phyloP scores from a whole-genome alignment of 2,888 invertebrate species.

The Drosophila affinis region DNA sequence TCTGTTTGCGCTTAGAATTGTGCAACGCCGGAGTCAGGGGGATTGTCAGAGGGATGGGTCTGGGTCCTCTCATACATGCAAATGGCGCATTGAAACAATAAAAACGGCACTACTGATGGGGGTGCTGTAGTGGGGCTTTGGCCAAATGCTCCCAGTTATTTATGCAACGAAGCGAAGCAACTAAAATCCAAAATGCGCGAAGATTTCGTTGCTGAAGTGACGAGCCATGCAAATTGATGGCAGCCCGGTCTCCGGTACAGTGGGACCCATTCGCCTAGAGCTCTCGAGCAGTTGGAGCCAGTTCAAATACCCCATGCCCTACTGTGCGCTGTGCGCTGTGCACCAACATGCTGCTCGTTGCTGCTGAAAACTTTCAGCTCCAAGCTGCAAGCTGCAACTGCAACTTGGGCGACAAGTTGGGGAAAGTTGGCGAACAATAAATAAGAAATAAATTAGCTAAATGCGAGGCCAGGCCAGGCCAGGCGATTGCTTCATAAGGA shows the following conservation, averaged over 20 bases:
- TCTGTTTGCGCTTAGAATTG: conserved; percentile 60
- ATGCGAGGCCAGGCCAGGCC: conserved; percentile 10
- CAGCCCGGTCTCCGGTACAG: conserved; percentile 7
- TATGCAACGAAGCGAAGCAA: conserved; percentile 70
- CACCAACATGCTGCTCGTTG: conserved; percentile 23
- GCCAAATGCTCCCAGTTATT: conserved; percentile 58
- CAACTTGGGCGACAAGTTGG: conserved; percentile 29
- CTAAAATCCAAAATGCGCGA: conserved; percentile 64
- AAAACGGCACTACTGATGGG: conserved; percentile 47
- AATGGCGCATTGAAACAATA: conserved; percentile 65
- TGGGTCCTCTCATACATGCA: conserved; percentile 55
- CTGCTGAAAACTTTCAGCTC: conserved; percentile 39
- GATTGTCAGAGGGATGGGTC: background rate
- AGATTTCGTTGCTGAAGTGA: conserved; percentile 60
- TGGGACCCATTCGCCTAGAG: conserved; percentile 15
- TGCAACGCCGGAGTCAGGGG: conserved; percentile 39
- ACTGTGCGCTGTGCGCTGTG: conserved; percentile 41
- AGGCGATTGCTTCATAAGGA: no score
- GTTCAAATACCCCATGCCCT: background rate
- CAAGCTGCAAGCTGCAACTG: conserved; percentile 10
- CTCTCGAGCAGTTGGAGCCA: background rate
- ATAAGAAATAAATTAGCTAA: conserved; percentile 38
- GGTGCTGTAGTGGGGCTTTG: background rate
- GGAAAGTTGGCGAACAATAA: conserved; percentile 43
- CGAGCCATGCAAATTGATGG: conserved; percentile 67